Evolutionary conservation across 2,113 vertebrate species (phyloP).

Genomic region (Chaetorhynchus papuensis): DNA sequence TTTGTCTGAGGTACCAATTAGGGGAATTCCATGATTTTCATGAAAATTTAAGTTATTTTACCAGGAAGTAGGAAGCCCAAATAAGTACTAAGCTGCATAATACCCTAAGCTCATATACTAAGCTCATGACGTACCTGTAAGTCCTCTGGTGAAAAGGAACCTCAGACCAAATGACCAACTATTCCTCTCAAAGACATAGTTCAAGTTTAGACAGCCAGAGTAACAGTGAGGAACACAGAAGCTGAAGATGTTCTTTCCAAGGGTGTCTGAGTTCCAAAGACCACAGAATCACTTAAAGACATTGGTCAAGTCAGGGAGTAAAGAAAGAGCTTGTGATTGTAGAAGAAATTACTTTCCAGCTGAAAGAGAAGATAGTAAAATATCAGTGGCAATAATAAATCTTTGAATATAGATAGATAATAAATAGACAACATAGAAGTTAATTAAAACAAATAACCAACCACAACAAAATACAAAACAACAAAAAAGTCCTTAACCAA

Average conservation of each 20-base stretch:
- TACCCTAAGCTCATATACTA: neutral
- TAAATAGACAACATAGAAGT: neutral
- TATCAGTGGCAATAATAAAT: neutral
- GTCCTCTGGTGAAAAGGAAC: neutral
- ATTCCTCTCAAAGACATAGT: neutral
- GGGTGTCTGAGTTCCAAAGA: neutral
- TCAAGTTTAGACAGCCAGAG: neutral
- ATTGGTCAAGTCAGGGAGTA: neutral
- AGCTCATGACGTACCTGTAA: neutral
- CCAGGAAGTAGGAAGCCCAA: neutral
- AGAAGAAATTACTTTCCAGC: neutral
- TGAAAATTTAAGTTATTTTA: neutral
- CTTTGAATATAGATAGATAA: neutral
- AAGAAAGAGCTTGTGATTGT: neutral
- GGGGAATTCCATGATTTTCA: neutral
- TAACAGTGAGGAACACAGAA: neutral
- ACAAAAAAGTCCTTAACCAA: too few relatives aligned
- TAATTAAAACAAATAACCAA: neutral
- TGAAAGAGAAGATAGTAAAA: neutral
- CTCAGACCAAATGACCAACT: neutral
- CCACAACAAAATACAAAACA: neutral
- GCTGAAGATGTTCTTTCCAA: neutral
- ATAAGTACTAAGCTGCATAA: neutral
- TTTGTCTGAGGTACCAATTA: neutral
- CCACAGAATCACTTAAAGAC: neutral